Conservation (phyloP, 2,797 vertebrate genomes). For the Pangasius djambal region DNA sequence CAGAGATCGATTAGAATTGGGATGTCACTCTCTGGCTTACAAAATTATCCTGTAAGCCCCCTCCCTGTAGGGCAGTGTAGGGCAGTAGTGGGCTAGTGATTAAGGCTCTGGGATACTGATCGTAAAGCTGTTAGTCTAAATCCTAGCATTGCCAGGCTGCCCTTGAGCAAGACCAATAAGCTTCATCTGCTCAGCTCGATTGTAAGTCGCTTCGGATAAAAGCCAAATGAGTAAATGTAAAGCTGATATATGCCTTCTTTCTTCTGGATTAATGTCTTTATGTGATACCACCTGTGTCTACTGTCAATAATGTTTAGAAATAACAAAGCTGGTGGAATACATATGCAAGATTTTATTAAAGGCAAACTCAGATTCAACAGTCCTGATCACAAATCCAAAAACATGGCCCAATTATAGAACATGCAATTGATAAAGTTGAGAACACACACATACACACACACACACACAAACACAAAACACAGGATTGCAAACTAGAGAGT, state of each 20-base stretch:
- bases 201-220: neutral
- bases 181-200: neutral
- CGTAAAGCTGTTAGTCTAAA: neutral
- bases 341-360: neutral
- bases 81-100: neutral
- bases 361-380: neutral
- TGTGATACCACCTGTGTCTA: neutral
- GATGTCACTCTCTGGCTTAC: neutral
- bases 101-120: constrained; percentile 1
- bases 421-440: neutral
- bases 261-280: neutral
- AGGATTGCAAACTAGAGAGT: neutral
- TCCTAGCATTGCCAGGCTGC: neutral
- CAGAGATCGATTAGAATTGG: neutral
- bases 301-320: neutral
- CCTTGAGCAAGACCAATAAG: neutral
- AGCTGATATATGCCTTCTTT: neutral
- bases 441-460: too few species aligned
- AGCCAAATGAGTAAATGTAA: neutral
- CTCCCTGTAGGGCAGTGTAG: neutral
- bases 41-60: neutral
- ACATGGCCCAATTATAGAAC: neutral
- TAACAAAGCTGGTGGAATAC: neutral
- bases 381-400: neutral
- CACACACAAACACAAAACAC: neutral